Evolutionary conservation across 2,113 vertebrate genomes (phyloP).

Genomic region (Mormoops blainvillei): DNA sequence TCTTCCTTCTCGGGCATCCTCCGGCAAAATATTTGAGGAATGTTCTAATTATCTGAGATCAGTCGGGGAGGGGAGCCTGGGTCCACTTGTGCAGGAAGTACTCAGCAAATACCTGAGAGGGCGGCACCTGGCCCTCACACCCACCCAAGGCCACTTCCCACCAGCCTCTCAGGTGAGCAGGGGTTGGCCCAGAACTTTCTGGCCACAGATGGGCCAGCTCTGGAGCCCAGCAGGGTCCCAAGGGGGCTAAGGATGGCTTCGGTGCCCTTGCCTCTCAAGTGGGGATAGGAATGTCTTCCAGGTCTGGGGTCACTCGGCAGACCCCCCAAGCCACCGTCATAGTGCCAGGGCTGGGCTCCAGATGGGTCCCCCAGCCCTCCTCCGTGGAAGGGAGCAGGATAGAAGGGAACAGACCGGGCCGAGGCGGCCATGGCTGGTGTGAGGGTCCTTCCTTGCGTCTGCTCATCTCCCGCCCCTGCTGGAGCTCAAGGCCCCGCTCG

Average conservation of each 20-base stretch:
- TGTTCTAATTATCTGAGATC: conserved; percentile 62
- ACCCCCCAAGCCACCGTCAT: fast-evolving
- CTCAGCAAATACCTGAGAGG: not conserved
- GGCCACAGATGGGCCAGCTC: not conserved
- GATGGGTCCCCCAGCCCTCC: not conserved
- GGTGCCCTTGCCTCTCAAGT: not conserved
- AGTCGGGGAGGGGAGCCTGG: conserved; percentile 56
- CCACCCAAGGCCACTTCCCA: not conserved
- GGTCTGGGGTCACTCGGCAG: not conserved
- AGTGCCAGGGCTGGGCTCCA: not conserved
- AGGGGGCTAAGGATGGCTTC: not conserved
- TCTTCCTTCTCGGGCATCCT: conserved; percentile 60
- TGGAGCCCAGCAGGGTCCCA: fast-evolving
- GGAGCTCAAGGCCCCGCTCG: not conserved
- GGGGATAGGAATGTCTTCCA: not conserved
- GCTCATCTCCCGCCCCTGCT: not conserved
- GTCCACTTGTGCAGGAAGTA: conserved; percentile 64
- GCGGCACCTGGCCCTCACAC: not conserved
- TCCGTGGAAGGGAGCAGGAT: fast-evolving
- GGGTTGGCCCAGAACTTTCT: not conserved
- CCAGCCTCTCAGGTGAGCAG: not conserved
- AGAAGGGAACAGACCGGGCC: fast-evolving
- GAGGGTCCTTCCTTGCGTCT: too few relatives aligned
- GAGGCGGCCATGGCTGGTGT: not conserved
- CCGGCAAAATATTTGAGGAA: conserved; percentile 69